Conservation (phyloP, 2,888 invertebrate genomes). For the Leptarthrus brevirostris region DNA sequence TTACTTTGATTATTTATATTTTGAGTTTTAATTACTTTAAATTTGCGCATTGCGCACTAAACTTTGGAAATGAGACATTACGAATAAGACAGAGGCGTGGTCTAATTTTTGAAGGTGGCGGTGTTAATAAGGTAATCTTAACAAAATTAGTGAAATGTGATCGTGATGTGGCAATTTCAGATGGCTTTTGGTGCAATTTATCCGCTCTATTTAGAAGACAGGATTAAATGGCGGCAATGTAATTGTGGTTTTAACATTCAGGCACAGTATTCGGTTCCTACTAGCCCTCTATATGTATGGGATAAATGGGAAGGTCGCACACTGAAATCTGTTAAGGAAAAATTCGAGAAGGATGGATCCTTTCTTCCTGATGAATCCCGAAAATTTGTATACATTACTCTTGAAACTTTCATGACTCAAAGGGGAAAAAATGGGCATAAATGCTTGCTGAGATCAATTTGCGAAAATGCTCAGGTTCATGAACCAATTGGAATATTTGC, state of each 20-base stretch:
- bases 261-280: slow-evolving; percentile 60
- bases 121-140: slow-evolving; percentile 57
- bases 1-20: neutral
- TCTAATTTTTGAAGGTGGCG: slow-evolving; percentile 57
- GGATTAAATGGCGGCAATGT: slow-evolving; percentile 60
- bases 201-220: slow-evolving; percentile 59
- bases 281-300: slow-evolving; percentile 61
- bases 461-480: slow-evolving; percentile 63
- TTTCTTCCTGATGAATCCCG: slow-evolving; percentile 59
- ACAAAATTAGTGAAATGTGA: too few relatives aligned
- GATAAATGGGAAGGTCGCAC: slow-evolving; percentile 63
- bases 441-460: slow-evolving; percentile 62
- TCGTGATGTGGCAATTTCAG: too few relatives aligned
- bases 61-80: slow-evolving; percentile 11
- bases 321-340: slow-evolving; percentile 49
- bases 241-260: slow-evolving; percentile 59
- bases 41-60: neutral
- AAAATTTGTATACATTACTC: slow-evolving; percentile 59
- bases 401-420: slow-evolving; percentile 61
- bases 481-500: slow-evolving; percentile 60
- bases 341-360: slow-evolving; percentile 6
- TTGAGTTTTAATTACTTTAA: neutral
- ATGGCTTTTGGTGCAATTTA: slow-evolving; percentile 59
- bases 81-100: slow-evolving; percentile 55
- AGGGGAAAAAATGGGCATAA: slow-evolving; percentile 58